These are phyloP conservation scores for Cuniculus paca DNA, from an alignment of 2,797 vertebrate genomes.

Conservation along the genomic window DNA sequence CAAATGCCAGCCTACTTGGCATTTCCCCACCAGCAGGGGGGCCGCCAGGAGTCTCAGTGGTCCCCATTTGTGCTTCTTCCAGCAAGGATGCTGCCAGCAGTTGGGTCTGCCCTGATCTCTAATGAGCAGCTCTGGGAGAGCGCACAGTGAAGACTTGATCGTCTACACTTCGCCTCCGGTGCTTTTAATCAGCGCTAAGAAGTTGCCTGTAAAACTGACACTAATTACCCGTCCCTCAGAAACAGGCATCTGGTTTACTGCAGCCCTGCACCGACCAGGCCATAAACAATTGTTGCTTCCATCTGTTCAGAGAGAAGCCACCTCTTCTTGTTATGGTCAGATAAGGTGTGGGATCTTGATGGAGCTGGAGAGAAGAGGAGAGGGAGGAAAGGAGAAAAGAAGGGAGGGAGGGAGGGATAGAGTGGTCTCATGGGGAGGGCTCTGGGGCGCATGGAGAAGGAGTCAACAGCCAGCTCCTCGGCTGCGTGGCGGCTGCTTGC, in stretches of 20 bases:
- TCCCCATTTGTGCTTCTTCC: rapidly evolving
- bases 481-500: rapidly evolving
- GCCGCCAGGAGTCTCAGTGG: neutral
- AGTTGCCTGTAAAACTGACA: conserved; percentile 31
- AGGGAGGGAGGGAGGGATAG: neutral
- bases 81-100: neutral
- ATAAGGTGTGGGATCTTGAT: too few relatives aligned
- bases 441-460: neutral
- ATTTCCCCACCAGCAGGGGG: neutral
- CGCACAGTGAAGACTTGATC: neutral
- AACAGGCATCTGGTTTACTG: neutral
- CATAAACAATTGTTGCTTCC: neutral
- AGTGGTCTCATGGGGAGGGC: too few relatives aligned
- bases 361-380: neutral
- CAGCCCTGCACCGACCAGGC: rapidly evolving
- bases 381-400: neutral
- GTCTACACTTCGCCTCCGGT: neutral
- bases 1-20: neutral
- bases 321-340: rapidly evolving
- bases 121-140: conserved; percentile 57
- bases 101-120: neutral
- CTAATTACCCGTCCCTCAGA: conserved; percentile 25
- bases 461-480: rapidly evolving
- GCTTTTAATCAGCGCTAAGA: conserved; percentile 39
- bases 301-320: neutral